Base-by-base conservation (phyloP, 2,888 invertebrate species). In the Himalopsyche anomala region DNA sequence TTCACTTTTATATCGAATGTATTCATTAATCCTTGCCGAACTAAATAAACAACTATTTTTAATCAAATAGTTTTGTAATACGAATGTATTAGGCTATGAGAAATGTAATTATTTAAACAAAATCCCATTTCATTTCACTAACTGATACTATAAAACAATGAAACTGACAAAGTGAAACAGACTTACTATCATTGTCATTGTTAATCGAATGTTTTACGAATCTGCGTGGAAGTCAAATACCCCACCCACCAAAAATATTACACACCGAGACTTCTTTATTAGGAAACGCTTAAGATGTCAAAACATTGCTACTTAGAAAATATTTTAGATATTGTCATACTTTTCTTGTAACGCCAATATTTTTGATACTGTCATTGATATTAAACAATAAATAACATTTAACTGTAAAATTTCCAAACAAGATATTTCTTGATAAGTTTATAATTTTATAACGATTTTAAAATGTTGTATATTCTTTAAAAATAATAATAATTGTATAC, bases 231-330 rank as follows among this genome's bases (percentile, higher is more conserved):
- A 62, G 62, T 62, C 28, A 28, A 62, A 62, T 62, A 19, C 62
- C 62, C 62, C 62, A 62, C 62, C 62, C 62, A 62, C 62, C 28
- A 28, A 28, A 28, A 19, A 19, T 62, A 62, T 19, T 62, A 8
- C 62, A 62, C 62, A 62, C 28, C 19, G 62, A n/a, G 28, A 62
- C 19, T 62, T 62, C 62, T 62, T 62, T 62, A 62, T 19, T 62
- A 9, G 62, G 62, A 62, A 62, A 62, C 62, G 62, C 19, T 62
- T 62, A 62, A 62, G 11, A 62, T 62, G n/a, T 62, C 28, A 28
- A 51, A 51, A 62, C 62, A 62, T 19, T 62, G 62, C 62, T 62
- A 62, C 62, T 62, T 62, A 62, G 19, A 62, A n/a, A 62, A n/a
- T 62, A 62, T 62, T n/a, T 62, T 62, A 19, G 62, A 62, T 62